These are phyloP conservation scores for Diprion similis DNA, from an alignment of 1,140 invertebrate genomes.

Conservation along the genomic window DNA sequence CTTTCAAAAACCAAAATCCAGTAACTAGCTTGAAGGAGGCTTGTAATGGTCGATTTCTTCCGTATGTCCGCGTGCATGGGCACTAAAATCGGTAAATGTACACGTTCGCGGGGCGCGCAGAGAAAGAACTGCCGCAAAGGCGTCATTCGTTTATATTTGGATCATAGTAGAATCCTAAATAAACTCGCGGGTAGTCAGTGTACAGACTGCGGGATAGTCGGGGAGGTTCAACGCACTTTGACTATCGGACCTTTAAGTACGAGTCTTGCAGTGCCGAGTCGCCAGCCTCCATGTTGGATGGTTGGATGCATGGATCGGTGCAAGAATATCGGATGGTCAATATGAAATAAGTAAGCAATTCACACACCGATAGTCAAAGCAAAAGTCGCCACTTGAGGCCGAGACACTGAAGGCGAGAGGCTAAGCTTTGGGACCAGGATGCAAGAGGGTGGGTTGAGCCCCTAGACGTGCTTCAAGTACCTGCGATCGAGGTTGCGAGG, in stretches of 20 bases:
- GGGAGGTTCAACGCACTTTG: neutral
- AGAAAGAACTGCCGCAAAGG: constrained; percentile 2
- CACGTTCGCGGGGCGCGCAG: neutral
- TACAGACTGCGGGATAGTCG: neutral
- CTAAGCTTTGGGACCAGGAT: neutral
- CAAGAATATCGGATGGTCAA: too few species aligned
- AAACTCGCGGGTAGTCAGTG: neutral
- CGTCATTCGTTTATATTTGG: constrained; percentile 4
- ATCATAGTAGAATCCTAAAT: neutral
- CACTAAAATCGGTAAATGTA: neutral
- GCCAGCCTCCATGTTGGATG: too few species aligned
- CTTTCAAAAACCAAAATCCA: too few species aligned
- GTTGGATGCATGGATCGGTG: too few species aligned
- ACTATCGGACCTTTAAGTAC: neutral
- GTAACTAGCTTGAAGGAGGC: too few species aligned
- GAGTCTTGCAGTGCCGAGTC: neutral
- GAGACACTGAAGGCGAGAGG: neutral
- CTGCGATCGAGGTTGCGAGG: neutral
- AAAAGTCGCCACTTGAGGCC: neutral
- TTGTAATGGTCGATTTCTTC: too few species aligned
- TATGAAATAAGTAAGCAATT: neutral
- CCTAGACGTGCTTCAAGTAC: neutral
- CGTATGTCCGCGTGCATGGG: neutral
- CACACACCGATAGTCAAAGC: neutral
- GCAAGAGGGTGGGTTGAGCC: neutral